Evolutionary conservation across 30 jellyfish, hydroid and myxozoan genomes (phyloP), one percentile per base, ranked within the genome.

Genomic region (Hydra vulgaris): DNA sequence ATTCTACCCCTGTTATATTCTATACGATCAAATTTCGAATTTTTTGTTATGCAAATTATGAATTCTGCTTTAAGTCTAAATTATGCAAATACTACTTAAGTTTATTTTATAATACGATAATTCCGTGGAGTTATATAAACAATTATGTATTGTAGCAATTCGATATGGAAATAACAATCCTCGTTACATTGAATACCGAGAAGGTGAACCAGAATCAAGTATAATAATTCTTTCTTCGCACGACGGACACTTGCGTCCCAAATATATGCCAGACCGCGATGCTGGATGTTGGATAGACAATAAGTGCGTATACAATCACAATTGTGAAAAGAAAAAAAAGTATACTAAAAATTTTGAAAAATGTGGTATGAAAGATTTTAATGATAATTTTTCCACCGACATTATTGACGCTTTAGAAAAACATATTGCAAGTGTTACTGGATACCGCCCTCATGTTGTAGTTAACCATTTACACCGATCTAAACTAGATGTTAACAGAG

Each of bases 281-380:
- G 69, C 84, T 15, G 87, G 87, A 17, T 80, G 83, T 72, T 70
- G 18, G 3, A 53, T 80, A 82, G 66, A 80, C 76, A 74, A 70
- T 15, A 67, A 54, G 40, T 80, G 87, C 26, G 83, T 80, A 1
- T 80, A 61, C 27, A 21, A 23, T 54, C 87, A 80, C 27, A 40
- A 80, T 67, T 80, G 83, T 8, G 87, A 7, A 17, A 0, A 73
- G 15, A 73, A 22, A 12, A 73, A 26, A 53, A 23, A 73, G 16
- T 15, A 8, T 24, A 27, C 21, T 0, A 27, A 22, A 19, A 77
- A 76, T 24, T 21, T 19, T 4, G 17, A 21, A 25, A 27, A 25
- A 76, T 76, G 84, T 76, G 21, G 70, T n/a, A 18, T 25, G 8
- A 21, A 21, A 19, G 26, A 25, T 15, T 53, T 21, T 12, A 25